A percentile compares a stretch with the other conserved stretches of the same genome.
phyloP scores from a whole-genome alignment of 2,113 vertebrate genomes.

The Cinclus mexicanus region DNA sequence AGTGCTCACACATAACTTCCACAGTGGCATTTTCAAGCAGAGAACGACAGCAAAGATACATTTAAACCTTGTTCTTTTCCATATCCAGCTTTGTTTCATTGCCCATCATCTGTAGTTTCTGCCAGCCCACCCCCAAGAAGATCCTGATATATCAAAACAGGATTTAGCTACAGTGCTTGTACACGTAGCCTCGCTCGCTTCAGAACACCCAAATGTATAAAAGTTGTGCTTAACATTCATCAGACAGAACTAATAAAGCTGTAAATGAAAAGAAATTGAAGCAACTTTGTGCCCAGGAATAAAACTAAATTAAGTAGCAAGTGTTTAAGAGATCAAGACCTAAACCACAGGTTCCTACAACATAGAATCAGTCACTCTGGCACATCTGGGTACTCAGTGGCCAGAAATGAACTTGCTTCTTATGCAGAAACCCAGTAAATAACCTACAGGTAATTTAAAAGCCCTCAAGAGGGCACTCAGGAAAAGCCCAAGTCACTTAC shows the following conservation, averaged over 20 bases:
- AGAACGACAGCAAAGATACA: not conserved
- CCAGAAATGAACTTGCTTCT: slow-evolving; percentile 13
- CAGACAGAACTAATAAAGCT: not conserved
- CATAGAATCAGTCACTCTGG: not conserved
- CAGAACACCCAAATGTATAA: not conserved
- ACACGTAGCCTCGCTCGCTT: not conserved
- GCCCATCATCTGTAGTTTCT: not conserved
- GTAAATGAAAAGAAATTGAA: not conserved
- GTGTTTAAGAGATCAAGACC: not conserved
- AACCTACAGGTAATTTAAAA: slow-evolving; percentile 4
- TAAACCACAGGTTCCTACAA: not conserved
- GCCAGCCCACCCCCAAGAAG: not conserved
- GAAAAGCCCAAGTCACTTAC: not conserved
- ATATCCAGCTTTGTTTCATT: not conserved
- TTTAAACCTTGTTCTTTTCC: slow-evolving; percentile 8
- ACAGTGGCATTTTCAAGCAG: not conserved
- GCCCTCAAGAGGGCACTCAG: slow-evolving; percentile 7
- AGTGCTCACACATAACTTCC: not conserved
- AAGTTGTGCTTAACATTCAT: not conserved
- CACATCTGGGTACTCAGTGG: not conserved
- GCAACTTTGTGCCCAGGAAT: not conserved
- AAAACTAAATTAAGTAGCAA: slow-evolving; percentile 29
- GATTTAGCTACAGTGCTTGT: not conserved
- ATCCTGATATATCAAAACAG: not conserved
- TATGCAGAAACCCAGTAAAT: slow-evolving; percentile 19